Base-by-base conservation (phyloP, 2,888 invertebrate genomes). In the Digitonthophagus gazella region DNA sequence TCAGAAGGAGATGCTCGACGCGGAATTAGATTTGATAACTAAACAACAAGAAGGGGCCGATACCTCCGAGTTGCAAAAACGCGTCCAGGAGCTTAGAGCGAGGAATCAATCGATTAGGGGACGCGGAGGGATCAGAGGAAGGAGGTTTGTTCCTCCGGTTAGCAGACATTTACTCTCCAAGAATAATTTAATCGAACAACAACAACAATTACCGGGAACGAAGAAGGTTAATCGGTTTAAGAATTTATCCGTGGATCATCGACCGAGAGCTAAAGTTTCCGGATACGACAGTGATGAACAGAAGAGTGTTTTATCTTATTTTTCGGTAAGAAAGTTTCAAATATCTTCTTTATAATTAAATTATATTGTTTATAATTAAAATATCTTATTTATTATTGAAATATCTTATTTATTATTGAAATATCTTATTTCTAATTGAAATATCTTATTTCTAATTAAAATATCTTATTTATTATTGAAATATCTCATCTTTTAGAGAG, bases 21-120 rank as follows among this genome's bases (percentile, higher is more conserved):
- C 95, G 0, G 97, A 97, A 79, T 82, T 97, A 78, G 97, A 97
- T 80, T 85, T 97, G 73, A 93, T 96, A 77, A 93, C 92, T 0
- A 94, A 94, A 75, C 94, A 96, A 78, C 93, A 90, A 82, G 92
- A 92, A 78, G 96, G 96, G 0, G 93, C 91, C 67, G 96, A 97
- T 75, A 93, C 95, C 0, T 87, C 91, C 0, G 93, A 93, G 73
- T 84, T 96, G 64, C 89, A 92, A 75, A 92, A 91, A 80, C 91
- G 89, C 78, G 87, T 95, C 22, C 86, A 88, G 4, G 95, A 95
- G 73, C 84, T 97, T 66, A 88, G 90, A 65, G 84, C 88, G 0
- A 84, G 83, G 18, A 69, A 66, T 8, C 68, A 68, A 15, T 68
- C 71, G 18, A 71, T 71, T 3, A 78, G 82, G 56, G 84, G 84